Conservation (phyloP, 1,140 invertebrate genomes). For the Oedothorax gibbosus region DNA sequence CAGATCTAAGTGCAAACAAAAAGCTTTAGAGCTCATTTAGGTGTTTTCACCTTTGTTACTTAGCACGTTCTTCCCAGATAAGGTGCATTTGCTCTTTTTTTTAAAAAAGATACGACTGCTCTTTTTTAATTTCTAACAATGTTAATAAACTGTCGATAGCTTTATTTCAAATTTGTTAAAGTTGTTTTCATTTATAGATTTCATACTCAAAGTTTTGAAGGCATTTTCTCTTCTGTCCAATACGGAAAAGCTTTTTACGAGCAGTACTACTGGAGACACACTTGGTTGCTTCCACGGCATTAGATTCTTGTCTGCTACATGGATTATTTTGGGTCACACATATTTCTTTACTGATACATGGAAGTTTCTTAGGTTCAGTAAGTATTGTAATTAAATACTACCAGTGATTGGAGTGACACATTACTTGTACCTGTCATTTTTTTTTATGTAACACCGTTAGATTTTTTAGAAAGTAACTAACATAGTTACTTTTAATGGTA, state of each 20-base stretch:
- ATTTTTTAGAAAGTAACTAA: too few species aligned
- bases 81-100: too few species aligned
- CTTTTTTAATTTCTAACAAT: too few species aligned
- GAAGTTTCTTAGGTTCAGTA: slow-evolving; percentile 50
- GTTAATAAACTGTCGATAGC: too few species aligned
- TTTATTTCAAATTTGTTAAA: not conserved
- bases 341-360: slow-evolving; percentile 79
- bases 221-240: slow-evolving; percentile 67
- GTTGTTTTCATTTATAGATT: slow-evolving; percentile 15
- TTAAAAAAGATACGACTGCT: too few species aligned
- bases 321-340: slow-evolving; percentile 93
- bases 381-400: slow-evolving; percentile 15
- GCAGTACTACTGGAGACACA: slow-evolving; percentile 71
- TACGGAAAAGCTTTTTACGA: slow-evolving; percentile 65
- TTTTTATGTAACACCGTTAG: too few species aligned
- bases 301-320: slow-evolving; percentile 84
- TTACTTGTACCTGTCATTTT: too few species aligned
- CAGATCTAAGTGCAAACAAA: too few species aligned
- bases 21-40: not conserved
- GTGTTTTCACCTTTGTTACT: too few species aligned
- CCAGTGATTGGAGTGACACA: too few species aligned
- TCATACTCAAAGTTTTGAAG: not conserved
- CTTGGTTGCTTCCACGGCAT: slow-evolving; percentile 84
- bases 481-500: too few species aligned
- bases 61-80: too few species aligned